These are phyloP conservation scores for Thalpophila matura DNA, from an alignment of 2,888 invertebrate species.

Conservation along the genomic window DNA sequence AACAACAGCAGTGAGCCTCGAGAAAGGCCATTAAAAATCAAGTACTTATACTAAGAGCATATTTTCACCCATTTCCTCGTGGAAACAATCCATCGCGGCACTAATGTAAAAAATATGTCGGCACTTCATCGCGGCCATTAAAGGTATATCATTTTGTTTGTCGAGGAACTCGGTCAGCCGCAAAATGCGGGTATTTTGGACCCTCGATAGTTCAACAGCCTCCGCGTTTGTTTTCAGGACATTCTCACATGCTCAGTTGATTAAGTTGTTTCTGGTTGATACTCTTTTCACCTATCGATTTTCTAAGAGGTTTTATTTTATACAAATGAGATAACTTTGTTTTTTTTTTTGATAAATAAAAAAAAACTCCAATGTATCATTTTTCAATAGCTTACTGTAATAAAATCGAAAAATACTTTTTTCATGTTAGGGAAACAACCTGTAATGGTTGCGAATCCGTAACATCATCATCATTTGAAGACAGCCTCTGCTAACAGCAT, in stretches of 20 bases:
- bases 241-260: constrained; percentile 3
- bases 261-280: constrained; percentile 2
- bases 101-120: constrained; percentile 20
- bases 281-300: constrained; percentile 10
- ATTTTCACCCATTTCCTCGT: not conserved
- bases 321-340: constrained; percentile 3
- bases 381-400: no score
- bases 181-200: constrained; percentile 34
- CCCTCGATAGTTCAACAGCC: constrained; percentile 34
- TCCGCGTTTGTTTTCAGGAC: constrained; percentile 19
- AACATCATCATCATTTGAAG: no score
- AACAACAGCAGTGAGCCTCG: no score
- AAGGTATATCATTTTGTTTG: constrained; percentile 50
- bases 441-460: no score
- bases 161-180: constrained; percentile 47
- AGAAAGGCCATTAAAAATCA: no score
- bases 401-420: no score
- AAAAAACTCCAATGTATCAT: no score
- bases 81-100: not conserved
- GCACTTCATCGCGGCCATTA: constrained; percentile 23
- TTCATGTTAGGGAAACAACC: no score
- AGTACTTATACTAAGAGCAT: not conserved
- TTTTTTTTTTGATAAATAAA: not conserved
- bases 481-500: no score
- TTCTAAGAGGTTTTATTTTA: not conserved